Evolutionary conservation across 2,113 vertebrate genomes (phyloP).

Genomic region (Tupaia tana): DNA sequence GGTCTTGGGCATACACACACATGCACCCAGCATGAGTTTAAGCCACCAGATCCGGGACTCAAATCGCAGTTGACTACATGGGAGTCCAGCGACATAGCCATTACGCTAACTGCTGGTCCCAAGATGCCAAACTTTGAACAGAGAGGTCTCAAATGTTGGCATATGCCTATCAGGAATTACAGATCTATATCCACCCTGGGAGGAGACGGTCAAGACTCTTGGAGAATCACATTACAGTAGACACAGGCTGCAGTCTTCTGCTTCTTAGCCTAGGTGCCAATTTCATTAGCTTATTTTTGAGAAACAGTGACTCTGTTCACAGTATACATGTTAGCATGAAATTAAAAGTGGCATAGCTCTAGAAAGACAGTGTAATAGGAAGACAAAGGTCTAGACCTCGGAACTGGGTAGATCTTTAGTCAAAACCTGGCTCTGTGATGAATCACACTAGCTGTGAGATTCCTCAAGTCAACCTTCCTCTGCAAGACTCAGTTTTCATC

Average conservation of each 20-base stretch:
- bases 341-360: background rate
- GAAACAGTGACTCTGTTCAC: conserved; percentile 37
- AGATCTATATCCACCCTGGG: background rate
- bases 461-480: background rate
- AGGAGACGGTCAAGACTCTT: background rate
- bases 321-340: background rate
- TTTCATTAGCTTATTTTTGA: conserved; percentile 40
- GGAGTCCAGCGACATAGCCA: no score
- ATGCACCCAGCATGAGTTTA: no score
- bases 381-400: background rate
- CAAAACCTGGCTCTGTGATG: background rate
- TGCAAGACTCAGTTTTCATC: background rate
- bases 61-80: no score
- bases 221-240: background rate
- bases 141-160: background rate
- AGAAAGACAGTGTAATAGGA: background rate
- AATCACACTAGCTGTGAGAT: background rate
- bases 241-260: background rate
- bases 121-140: background rate
- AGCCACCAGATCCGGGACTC: no score
- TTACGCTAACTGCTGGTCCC: no score
- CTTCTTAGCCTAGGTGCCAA: background rate
- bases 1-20: no score
- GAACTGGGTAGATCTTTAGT: background rate
- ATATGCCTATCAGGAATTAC: background rate